phyloP scores from a whole-genome alignment of 2,113 vertebrate genomes.

The Naja naja region DNA sequence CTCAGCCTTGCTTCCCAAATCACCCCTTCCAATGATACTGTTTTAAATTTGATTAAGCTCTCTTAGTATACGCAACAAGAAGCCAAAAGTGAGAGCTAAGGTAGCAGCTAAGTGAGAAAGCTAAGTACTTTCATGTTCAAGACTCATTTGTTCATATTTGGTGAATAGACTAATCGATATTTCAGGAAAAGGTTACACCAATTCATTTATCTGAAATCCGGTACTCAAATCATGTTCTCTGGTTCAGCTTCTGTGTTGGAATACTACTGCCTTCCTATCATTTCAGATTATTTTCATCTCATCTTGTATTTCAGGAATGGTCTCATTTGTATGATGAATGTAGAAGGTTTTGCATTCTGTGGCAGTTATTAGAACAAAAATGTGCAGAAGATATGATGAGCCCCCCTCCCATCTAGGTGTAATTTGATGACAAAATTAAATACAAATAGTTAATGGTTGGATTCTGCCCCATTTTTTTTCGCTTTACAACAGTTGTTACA shows the following conservation, averaged over 20 bases:
- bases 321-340: conserved; percentile 51
- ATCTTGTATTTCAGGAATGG: conserved; percentile 33
- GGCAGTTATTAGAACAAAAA: conserved; percentile 28
- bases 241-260: conserved; percentile 18
- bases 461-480: conserved; percentile 57
- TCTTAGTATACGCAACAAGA: neutral
- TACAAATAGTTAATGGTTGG: conserved; percentile 35
- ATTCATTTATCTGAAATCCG: conserved; percentile 8
- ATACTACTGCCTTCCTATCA: conserved; percentile 11
- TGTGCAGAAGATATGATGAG: conserved; percentile 37
- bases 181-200: conserved; percentile 9
- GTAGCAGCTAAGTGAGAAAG: neutral
- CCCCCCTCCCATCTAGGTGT: neutral
- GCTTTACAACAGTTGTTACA: conserved; percentile 53
- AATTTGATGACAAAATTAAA: conserved; percentile 48
- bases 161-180: conserved; percentile 1
- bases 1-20: neutral
- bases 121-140: neutral
- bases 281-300: conserved; percentile 44
- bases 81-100: neutral
- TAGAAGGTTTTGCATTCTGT: conserved; percentile 50
- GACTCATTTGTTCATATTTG: neutral
- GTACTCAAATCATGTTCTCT: conserved; percentile 19
- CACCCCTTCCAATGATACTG: neutral
- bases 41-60: neutral